These are phyloP conservation scores for Elegia similella DNA, from an alignment of 2,888 invertebrate species.

Conservation along the genomic window DNA sequence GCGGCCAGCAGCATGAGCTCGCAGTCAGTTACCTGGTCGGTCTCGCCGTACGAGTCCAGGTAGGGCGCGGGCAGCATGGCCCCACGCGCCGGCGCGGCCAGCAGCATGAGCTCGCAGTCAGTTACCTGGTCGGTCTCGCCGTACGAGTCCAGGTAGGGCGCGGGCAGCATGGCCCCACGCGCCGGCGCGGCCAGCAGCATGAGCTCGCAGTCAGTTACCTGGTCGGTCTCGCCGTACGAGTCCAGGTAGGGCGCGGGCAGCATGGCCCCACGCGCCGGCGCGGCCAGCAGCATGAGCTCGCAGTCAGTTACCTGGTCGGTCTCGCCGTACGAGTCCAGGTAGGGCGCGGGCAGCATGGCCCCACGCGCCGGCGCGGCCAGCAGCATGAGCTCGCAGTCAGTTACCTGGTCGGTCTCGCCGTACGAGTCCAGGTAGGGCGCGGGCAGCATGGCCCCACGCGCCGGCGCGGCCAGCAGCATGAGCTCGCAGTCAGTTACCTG, in stretches of 20 bases:
- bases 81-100: slow-evolving; percentile 91
- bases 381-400: slow-evolving; percentile 97
- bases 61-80: slow-evolving; percentile 97
- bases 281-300: slow-evolving; percentile 93
- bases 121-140: too few relatives aligned
- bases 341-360: slow-evolving; percentile 95
- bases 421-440: slow-evolving; percentile 98
- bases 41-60: slow-evolving; percentile 98
- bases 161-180: slow-evolving; percentile 93
- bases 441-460: slow-evolving; percentile 93
- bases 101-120: slow-evolving; percentile 96
- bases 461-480: too few relatives aligned
- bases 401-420: too few relatives aligned
- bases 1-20: slow-evolving; percentile 94
- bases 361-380: slow-evolving; percentile 92
- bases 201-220: slow-evolving; percentile 98
- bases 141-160: slow-evolving; percentile 98
- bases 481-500: too few relatives aligned
- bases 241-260: slow-evolving; percentile 97
- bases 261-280: slow-evolving; percentile 93
- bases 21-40: too few relatives aligned
- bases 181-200: slow-evolving; percentile 91
- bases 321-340: slow-evolving; percentile 98
- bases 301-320: too few relatives aligned
- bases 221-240: slow-evolving; percentile 98